Evolutionary conservation across 2,113 vertebrate genomes (phyloP).

Genomic region (Lophotis ruficrista): DNA sequence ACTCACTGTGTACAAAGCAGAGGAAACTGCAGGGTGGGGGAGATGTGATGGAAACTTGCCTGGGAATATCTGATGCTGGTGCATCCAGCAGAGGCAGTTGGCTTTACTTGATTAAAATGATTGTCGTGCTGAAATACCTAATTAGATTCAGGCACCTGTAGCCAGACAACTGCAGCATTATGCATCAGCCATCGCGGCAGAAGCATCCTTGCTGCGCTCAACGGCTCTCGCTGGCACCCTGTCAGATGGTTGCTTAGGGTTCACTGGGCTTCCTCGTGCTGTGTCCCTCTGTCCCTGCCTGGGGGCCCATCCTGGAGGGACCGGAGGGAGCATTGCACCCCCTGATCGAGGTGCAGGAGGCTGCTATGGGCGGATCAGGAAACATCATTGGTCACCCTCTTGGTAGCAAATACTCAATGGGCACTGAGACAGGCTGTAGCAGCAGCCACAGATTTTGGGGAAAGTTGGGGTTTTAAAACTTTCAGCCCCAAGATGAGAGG

Average conservation of each 20-base stretch:
- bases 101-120: slow-evolving; percentile 53
- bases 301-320: not conserved
- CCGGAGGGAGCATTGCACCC: not conserved
- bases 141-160: slow-evolving; percentile 54
- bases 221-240: rapidly evolving
- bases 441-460: not conserved
- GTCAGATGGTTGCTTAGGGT: not conserved
- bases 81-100: slow-evolving; percentile 23
- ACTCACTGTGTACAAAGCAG: not conserved
- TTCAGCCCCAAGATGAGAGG: too few species aligned
- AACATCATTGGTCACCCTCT: not conserved
- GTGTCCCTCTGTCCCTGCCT: not conserved
- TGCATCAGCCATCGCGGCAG: not conserved
- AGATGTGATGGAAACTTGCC: not conserved
- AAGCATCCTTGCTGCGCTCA: not conserved
- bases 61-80: not conserved
- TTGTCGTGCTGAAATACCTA: slow-evolving; percentile 9
- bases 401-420: not conserved
- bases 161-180: not conserved
- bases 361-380: not conserved
- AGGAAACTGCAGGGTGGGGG: not conserved
- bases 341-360: not conserved
- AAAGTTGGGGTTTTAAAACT: not conserved
- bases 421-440: not conserved
- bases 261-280: not conserved